Evolutionary conservation across 1,140 invertebrate species (phyloP).

Genomic region (Caerostris darwini): DNA sequence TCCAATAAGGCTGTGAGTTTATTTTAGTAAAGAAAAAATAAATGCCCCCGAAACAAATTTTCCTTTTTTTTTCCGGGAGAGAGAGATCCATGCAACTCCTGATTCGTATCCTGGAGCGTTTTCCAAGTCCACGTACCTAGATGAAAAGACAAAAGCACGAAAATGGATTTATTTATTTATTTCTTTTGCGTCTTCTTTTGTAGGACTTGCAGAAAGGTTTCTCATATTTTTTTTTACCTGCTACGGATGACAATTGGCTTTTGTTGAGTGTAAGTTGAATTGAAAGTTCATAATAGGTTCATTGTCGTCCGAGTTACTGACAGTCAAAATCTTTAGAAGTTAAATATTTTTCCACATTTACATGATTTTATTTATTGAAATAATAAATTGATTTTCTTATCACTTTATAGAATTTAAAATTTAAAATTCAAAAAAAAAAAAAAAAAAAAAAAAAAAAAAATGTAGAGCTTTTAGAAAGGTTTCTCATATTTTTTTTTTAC

Average conservation of each 20-base stretch:
- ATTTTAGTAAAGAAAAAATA: slow-evolving; percentile 21
- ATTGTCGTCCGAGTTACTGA: too few species aligned
- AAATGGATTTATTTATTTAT: neutral
- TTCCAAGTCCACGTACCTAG: neutral
- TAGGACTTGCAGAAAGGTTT: neutral
- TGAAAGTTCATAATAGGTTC: neutral
- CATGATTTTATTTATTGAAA: too few species aligned
- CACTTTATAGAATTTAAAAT: too few species aligned
- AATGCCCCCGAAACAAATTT: slow-evolving; percentile 18
- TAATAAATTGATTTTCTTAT: too few species aligned
- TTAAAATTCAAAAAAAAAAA: too few species aligned
- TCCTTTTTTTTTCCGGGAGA: neutral
- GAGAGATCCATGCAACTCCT: neutral
- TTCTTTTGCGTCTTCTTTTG: neutral
- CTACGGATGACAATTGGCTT: neutral
- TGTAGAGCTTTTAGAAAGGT: too few species aligned
- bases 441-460: too few species aligned
- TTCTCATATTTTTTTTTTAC: too few species aligned
- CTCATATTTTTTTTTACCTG: neutral
- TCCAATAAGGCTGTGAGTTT: slow-evolving; percentile 32
- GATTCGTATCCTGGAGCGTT: neutral
- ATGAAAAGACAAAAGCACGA: slow-evolving; percentile 30
- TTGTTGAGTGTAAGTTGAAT: neutral
- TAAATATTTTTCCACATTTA: too few species aligned
- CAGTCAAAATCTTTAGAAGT: too few species aligned